phyloP scores from a whole-genome alignment of 2,113 vertebrate genomes.

The Eonycteris spelaea region DNA sequence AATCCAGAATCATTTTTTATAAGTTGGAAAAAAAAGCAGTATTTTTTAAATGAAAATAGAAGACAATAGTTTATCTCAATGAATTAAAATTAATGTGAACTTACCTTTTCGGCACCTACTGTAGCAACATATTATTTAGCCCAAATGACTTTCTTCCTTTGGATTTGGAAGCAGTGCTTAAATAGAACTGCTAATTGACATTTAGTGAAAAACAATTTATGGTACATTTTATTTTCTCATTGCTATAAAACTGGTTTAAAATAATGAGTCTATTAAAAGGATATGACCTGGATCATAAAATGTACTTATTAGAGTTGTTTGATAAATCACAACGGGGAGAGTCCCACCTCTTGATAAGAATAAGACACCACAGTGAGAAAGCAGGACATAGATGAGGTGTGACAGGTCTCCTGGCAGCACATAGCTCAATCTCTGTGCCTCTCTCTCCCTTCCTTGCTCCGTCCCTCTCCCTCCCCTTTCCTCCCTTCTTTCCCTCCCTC shows the following conservation, averaged over 20 bases:
- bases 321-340: conserved; percentile 66
- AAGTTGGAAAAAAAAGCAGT: background rate
- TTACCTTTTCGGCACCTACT: background rate
- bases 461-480: too few relatives aligned
- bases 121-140: background rate
- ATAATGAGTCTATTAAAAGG: conserved; percentile 75
- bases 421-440: background rate
- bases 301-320: conserved; percentile 63
- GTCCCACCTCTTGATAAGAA: conserved; percentile 54
- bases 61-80: background rate
- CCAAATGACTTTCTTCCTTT: conserved; percentile 34
- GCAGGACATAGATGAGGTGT: background rate
- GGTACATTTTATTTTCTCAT: conserved; percentile 61
- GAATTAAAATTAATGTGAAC: background rate
- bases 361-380: background rate
- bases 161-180: background rate
- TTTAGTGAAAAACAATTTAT: conserved; percentile 63
- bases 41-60: background rate
- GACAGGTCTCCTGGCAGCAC: conserved; percentile 25
- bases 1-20: background rate
- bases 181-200: conserved; percentile 58
- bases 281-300: conserved; percentile 74
- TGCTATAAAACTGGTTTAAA: conserved; percentile 68
- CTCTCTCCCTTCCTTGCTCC: too few relatives aligned
- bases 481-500: background rate